Percentiles rank a stretch among this genome's conserved stretches.
phyloP scores from a whole-genome alignment of 2,113 vertebrate genomes.

The Mustela lutreola region DNA sequence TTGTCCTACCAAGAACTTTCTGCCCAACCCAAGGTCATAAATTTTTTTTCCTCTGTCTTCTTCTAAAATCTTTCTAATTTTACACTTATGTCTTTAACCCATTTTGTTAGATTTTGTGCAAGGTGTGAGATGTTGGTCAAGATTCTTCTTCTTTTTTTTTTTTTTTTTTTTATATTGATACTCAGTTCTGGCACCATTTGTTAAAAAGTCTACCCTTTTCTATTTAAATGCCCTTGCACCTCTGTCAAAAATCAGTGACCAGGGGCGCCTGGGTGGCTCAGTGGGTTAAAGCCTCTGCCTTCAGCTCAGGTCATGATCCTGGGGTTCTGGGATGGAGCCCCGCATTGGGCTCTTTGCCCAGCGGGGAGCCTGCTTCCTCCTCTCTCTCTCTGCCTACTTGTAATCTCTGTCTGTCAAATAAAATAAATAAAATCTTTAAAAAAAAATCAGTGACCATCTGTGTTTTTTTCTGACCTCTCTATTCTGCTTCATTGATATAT shows the following conservation, averaged over 20 bases:
- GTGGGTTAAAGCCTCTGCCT: no score
- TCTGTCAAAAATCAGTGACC: conserved; percentile 2
- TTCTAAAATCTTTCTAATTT: conserved; percentile 50
- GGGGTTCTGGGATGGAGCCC: no score
- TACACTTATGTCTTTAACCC: not conserved
- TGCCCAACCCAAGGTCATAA: not conserved
- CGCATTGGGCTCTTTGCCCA: no score
- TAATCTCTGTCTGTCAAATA: no score
- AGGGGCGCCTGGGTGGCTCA: no score
- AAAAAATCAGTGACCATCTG: not conserved
- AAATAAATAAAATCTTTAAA: no score
- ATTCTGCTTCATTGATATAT: not conserved
- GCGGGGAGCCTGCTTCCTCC: no score
- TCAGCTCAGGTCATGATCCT: no score
- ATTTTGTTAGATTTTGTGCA: conserved; percentile 39
- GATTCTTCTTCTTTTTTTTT: no score
- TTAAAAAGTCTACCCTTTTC: not conserved
- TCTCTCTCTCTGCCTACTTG: no score
- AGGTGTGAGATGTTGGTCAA: not conserved
- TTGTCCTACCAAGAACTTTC: conserved; percentile 7
- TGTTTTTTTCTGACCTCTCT: not conserved
- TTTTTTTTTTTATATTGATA: not conserved
- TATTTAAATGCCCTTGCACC: not conserved
- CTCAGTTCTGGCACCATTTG: not conserved
- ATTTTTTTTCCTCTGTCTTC: conserved; percentile 12